phyloP scores from a whole-genome alignment of 2,113 vertebrate genomes.

The Microtus richardsoni region DNA sequence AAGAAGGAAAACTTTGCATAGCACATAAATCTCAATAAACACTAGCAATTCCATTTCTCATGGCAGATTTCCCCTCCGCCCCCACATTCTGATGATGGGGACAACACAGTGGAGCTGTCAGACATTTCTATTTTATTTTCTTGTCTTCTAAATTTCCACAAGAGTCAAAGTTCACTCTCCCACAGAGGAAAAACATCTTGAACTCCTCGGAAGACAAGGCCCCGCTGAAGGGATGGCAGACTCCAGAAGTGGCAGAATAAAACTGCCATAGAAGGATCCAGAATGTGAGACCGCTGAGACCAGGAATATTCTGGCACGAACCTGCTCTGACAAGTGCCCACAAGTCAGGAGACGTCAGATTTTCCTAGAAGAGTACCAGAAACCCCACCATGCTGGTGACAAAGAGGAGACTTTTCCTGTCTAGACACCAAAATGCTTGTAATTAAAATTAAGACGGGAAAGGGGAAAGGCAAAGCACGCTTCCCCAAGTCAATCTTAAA shows the following conservation, averaged over 20 bases:
- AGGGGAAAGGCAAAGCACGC: background rate
- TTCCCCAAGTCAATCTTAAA: background rate
- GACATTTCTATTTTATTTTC: background rate
- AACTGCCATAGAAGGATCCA: constrained; percentile 22
- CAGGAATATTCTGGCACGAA: background rate
- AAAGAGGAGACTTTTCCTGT: constrained; percentile 66
- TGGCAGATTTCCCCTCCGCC: background rate
- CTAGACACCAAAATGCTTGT: constrained; percentile 64
- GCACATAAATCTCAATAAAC: background rate
- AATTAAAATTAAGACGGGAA: constrained; percentile 48
- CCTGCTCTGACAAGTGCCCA: constrained; percentile 2
- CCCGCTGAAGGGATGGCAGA: background rate
- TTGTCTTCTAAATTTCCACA: background rate
- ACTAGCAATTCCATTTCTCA: background rate
- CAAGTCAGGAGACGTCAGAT: background rate
- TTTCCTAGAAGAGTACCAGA: constrained; percentile 50
- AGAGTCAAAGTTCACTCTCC: background rate
- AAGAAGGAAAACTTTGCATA: background rate
- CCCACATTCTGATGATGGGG: background rate
- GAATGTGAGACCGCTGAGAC: background rate
- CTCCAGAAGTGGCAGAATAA: background rate
- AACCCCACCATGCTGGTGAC: background rate
- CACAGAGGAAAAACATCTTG: background rate
- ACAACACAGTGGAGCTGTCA: background rate
- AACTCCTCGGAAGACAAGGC: background rate